phyloP scores from a whole-genome alignment of 2,113 vertebrate species.

The Puffinus mauretanicus region DNA sequence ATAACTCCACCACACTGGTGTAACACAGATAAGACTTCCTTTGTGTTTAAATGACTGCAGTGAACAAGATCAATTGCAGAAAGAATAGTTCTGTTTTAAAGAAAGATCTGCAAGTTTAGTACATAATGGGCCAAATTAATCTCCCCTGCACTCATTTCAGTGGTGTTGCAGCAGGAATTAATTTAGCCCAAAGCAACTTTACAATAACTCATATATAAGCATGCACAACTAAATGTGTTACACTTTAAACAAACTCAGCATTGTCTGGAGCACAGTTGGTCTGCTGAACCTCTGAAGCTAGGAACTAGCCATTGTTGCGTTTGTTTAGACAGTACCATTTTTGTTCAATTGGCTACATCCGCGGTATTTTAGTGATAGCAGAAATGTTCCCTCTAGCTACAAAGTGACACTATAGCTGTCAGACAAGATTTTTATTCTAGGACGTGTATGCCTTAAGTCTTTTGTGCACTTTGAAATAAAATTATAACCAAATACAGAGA shows the following conservation, averaged over 20 bases:
- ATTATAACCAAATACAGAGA: not conserved
- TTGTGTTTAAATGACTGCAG: slow-evolving; percentile 47
- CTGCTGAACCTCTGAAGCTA: slow-evolving; percentile 38
- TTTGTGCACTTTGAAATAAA: not conserved
- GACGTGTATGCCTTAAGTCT: not conserved
- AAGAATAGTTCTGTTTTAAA: slow-evolving; percentile 57
- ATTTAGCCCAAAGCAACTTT: slow-evolving; percentile 37
- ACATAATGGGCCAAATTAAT: slow-evolving; percentile 54
- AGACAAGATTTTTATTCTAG: not conserved
- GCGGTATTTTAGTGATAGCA: slow-evolving; percentile 43
- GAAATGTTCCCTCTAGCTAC: slow-evolving; percentile 40
- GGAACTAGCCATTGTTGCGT: slow-evolving; percentile 48
- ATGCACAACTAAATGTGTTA: slow-evolving; percentile 33
- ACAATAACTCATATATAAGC: slow-evolving; percentile 46
- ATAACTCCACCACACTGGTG: slow-evolving; percentile 37
- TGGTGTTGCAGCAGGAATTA: not conserved
- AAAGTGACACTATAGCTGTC: slow-evolving; percentile 14
- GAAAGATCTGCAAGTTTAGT: slow-evolving; percentile 47
- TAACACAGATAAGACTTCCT: slow-evolving; percentile 35
- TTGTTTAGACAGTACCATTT: slow-evolving; percentile 58
- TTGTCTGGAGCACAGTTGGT: slow-evolving; percentile 40
- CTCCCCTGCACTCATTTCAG: slow-evolving; percentile 7
- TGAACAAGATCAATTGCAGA: slow-evolving; percentile 37
- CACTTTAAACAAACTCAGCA: slow-evolving; percentile 62
- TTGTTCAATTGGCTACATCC: slow-evolving; percentile 63